These are phyloP conservation scores for Drosophila phalerata DNA, from an alignment of 2,888 invertebrate species.

Conservation along the genomic window DNA sequence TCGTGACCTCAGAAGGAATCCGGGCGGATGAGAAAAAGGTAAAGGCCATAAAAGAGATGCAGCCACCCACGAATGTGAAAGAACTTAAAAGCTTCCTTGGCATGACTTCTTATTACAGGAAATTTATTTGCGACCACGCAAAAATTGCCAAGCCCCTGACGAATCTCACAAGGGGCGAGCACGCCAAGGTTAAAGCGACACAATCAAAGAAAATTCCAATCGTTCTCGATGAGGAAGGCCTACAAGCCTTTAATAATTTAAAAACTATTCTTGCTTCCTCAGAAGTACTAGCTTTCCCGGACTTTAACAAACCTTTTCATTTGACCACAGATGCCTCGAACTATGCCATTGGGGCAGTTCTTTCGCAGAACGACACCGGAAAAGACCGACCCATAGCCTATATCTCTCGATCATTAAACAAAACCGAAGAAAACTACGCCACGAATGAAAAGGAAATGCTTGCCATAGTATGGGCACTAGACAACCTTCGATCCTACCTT, in stretches of 20 bases:
- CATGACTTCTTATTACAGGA: conserved; percentile 1
- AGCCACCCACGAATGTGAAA: background rate
- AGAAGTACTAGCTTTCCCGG: background rate
- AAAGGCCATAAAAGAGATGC: background rate
- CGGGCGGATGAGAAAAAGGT: background rate
- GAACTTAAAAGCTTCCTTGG: background rate
- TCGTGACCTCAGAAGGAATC: background rate
- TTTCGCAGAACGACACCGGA: background rate
- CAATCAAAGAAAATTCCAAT: background rate
- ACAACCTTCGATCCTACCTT: conserved; percentile 1
- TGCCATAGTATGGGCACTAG: background rate
- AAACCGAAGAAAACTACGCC: background rate
- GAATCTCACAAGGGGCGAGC: background rate
- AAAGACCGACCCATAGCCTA: background rate
- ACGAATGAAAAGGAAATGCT: background rate
- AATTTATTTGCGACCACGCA: background rate
- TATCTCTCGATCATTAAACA: background rate
- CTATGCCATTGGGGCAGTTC: background rate
- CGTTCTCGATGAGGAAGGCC: background rate
- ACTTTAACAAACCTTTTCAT: background rate
- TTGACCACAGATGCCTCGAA: background rate
- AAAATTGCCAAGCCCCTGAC: background rate
- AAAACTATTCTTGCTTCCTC: background rate
- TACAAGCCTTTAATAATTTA: background rate
- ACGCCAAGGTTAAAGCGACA: background rate